These are phyloP conservation scores for Quadroppia sp. DNA, from an alignment of 2,888 invertebrate genomes.

Conservation along the genomic window DNA sequence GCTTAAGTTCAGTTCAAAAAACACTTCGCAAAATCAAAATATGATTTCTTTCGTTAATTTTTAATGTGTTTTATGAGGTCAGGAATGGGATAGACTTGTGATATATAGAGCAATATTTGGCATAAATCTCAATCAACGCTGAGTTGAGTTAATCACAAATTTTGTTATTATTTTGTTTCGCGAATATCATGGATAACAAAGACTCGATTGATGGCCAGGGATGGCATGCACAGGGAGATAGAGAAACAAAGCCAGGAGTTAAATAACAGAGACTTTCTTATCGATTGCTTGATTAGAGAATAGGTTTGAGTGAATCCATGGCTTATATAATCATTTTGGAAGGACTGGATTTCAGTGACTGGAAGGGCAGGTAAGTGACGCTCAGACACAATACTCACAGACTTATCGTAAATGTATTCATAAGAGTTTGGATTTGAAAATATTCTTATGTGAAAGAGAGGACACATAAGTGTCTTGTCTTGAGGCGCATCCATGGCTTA, in stretches of 20 bases:
- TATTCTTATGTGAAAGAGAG: neutral
- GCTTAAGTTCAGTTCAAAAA: no score
- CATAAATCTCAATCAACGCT: neutral
- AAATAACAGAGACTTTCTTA: neutral
- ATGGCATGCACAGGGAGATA: neutral
- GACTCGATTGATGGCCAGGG: neutral
- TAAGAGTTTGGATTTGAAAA: neutral
- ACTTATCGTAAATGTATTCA: neutral
- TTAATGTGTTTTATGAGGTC: no score
- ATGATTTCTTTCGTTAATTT: no score
- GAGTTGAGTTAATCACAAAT: neutral
- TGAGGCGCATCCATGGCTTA: neutral
- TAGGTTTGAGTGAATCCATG: neutral
- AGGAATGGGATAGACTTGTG: neutral
- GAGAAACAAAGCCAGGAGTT: no score
- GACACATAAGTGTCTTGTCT: neutral
- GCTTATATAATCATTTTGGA: slow-evolving; percentile 10
- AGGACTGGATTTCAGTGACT: neutral
- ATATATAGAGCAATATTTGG: neutral
- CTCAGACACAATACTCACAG: neutral
- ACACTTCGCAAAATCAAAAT: no score
- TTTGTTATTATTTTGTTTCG: slow-evolving; percentile 23
- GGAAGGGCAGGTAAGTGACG: neutral
- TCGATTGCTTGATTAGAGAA: neutral
- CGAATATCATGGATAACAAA: neutral